Evolutionary conservation across 2,797 vertebrate genomes (phyloP).

Genomic region (Rhodeus uyekii): DNA sequence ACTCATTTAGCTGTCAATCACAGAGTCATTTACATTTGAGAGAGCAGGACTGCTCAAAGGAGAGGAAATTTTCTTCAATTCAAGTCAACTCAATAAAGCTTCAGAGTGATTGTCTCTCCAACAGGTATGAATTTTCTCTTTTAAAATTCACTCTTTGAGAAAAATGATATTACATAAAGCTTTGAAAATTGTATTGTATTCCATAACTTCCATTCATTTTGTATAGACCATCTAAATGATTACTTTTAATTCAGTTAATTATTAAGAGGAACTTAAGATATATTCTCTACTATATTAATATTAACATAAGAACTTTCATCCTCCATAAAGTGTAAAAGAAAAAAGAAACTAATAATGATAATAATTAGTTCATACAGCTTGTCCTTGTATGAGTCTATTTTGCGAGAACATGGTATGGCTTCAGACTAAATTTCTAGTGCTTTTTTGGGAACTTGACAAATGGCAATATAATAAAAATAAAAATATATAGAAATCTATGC

Average conservation of each 20-base stretch:
- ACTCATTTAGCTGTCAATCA: conserved; percentile 42
- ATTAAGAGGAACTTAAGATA: too few relatives aligned
- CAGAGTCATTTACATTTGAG: conserved; percentile 35
- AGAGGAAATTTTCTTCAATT: too few relatives aligned
- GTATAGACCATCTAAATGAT: not conserved
- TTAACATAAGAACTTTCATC: not conserved
- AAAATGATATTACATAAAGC: not conserved
- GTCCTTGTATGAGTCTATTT: not conserved
- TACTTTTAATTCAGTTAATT: not conserved
- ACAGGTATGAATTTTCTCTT: conserved; percentile 22
- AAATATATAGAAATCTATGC: too few relatives aligned
- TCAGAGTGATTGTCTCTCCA: conserved; percentile 1
- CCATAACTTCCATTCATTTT: not conserved
- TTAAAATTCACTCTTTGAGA: conserved; percentile 9
- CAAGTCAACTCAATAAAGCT: conserved; percentile 12
- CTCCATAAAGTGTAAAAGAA: not conserved
- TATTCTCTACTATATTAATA: too few relatives aligned
- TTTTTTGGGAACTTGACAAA: not conserved
- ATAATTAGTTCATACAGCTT: too few relatives aligned
- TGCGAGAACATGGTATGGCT: not conserved
- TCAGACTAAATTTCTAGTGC: not conserved
- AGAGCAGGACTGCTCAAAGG: not conserved
- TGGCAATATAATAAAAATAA: not conserved
- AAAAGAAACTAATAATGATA: not conserved
- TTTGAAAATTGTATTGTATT: conserved; percentile 15